A percentile compares a stretch with the other conserved stretches of the same genome.
Evolutionary conservation across 2,113 vertebrate species (phyloP).

Genomic region (Manacus vitellinus): DNA sequence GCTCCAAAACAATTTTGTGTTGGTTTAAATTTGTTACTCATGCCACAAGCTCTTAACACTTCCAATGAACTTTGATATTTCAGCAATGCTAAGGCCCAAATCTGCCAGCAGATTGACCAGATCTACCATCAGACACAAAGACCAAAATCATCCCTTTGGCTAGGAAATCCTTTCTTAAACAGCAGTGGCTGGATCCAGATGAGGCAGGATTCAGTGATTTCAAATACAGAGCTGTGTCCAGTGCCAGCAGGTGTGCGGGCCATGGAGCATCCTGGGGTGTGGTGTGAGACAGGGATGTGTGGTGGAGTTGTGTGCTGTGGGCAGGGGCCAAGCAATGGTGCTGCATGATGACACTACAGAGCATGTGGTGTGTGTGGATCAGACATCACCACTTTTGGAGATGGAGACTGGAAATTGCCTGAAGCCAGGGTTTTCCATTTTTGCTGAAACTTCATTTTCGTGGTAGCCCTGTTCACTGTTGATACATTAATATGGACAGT

Average conservation of each 20-base stretch:
- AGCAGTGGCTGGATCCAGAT: not conserved
- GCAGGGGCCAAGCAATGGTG: not conserved
- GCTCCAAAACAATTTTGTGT: not conserved
- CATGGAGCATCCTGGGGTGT: accelerated
- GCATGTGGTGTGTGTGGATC: accelerated
- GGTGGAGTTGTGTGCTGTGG: not conserved
- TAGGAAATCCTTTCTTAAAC: not conserved
- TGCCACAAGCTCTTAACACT: not conserved
- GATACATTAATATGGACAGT: not conserved
- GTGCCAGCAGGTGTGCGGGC: not conserved
- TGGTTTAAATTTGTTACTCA: not conserved
- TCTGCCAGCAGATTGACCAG: not conserved
- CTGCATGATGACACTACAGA: not conserved
- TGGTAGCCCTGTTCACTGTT: not conserved
- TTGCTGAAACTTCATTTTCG: not conserved
- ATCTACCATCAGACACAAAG: not conserved
- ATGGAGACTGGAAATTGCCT: not conserved
- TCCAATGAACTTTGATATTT: not conserved
- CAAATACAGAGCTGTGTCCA: not conserved
- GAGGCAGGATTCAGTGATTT: not conserved
- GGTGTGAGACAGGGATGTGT: accelerated
- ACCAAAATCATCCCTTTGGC: not conserved
- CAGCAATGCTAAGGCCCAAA: not conserved
- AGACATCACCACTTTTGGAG: not conserved
- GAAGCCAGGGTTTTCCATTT: not conserved